These are phyloP conservation scores for Aramus guarauna DNA, from an alignment of 2,113 vertebrate genomes.

Conservation along the genomic window DNA sequence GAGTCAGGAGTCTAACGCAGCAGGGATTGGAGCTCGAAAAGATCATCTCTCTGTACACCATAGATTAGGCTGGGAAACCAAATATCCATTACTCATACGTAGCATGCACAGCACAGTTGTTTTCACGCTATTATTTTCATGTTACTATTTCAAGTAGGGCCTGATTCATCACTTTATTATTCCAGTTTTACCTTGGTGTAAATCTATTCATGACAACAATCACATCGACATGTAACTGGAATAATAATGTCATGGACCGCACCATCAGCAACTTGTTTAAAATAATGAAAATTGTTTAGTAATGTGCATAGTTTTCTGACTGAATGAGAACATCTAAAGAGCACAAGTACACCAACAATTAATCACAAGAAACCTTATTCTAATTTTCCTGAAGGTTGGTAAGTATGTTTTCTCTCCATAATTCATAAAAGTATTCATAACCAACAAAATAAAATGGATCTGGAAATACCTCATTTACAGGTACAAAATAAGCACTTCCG, in stretches of 20 bases:
- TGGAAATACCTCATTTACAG: background rate
- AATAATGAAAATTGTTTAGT: background rate
- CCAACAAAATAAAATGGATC: background rate
- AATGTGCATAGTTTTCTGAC: background rate
- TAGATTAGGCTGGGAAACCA: background rate
- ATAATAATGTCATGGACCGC: background rate
- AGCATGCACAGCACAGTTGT: background rate
- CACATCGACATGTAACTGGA: background rate
- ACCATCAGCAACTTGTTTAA: background rate
- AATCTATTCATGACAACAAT: background rate
- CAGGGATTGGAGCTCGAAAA: background rate
- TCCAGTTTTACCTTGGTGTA: background rate
- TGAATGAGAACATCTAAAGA: background rate
- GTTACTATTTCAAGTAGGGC: background rate
- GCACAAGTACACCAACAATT: background rate
- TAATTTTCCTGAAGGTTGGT: background rate
- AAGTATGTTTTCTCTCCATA: background rate
- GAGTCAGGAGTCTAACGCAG: background rate
- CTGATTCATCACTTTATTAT: background rate
- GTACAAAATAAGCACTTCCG: background rate
- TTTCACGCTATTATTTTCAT: background rate
- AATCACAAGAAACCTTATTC: background rate
- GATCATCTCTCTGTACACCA: background rate
- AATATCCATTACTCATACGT: fast-evolving
- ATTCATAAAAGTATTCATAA: background rate